Base-by-base conservation (phyloP, 1,140 invertebrate species). In the Neuroterus valhalla region DNA sequence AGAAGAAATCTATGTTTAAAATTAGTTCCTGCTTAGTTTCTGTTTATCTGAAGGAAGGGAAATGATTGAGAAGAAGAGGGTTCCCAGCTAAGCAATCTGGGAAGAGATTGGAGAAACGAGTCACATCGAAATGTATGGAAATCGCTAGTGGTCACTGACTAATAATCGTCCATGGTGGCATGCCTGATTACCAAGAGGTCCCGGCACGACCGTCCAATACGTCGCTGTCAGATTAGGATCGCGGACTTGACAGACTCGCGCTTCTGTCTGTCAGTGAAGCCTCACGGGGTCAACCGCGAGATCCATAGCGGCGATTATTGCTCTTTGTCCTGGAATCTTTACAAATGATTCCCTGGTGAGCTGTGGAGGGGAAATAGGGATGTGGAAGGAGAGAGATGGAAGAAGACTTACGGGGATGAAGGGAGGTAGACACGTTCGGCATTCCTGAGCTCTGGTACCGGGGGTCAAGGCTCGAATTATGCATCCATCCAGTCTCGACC, bases 191-290 rank as follows among this genome's bases (percentile, higher is more conserved):
- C 76, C 77, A 71, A 70, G 68, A 21, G 48, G 50, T 66, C 71
- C 62, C 62, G 50, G 67, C 71, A 26, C 66, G 71, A 67, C 70
- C 76, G 72, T 80, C 84, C 85, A 85, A 89, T 89, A 88, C 87
- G 85, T 88, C 85, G 79, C 82, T 86, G 87, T 89, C 86, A 89
- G 87, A 89, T 88, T 89, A 88, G 83, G 82, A 89, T 89, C 87
- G 84, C 84, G 77, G 80, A 82, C 86, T 88, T 88, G 87, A 89
- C 86, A 88, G 86, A 84, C 87, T 88, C 85, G 86, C 86, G 87
- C 87, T 88, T 89, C 87, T 88, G 87, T 87, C 87, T 82, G 87
- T 88, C 86, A 83, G 79, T 81, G 80, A 83, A 81, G 81, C 72
- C 76, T 82, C 83, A 79, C 75, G 76, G 77, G 74, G 73, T 86